Conservation (phyloP, 2,113 vertebrate genomes). For the Phyllostomus discolor region DNA sequence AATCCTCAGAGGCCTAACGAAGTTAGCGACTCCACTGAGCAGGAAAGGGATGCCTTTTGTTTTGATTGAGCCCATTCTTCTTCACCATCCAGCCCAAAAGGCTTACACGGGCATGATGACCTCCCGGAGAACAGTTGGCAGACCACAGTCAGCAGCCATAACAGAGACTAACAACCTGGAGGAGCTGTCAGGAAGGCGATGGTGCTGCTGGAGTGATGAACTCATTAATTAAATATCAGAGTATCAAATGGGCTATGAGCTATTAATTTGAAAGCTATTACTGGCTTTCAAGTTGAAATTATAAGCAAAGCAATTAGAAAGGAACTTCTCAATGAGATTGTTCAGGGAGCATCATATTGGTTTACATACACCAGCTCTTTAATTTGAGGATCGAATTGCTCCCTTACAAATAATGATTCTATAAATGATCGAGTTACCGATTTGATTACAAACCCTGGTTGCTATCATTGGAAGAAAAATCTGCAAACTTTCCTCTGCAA, state of each 20-base stretch:
- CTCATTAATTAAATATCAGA: conserved; percentile 76
- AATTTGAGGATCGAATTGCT: conserved; percentile 65
- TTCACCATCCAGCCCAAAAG: neutral
- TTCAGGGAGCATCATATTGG: conserved; percentile 50
- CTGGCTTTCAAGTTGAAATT: conserved; percentile 74
- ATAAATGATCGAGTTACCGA: conserved; percentile 56
- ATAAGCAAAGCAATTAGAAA: conserved; percentile 75
- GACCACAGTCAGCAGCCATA: conserved; percentile 42
- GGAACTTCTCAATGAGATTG: conserved; percentile 67
- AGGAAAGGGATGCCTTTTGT: neutral
- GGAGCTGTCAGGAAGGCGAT: conserved; percentile 50
- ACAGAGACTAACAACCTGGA: conserved; percentile 58
- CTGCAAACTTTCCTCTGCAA: neutral
- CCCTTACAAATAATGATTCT: conserved; percentile 69
- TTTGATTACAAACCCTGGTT: conserved; percentile 35
- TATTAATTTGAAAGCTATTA: conserved; percentile 72
- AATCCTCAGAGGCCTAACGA: neutral
- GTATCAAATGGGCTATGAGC: conserved; percentile 73
- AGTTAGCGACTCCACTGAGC: neutral
- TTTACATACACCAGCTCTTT: conserved; percentile 64
- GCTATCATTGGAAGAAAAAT: neutral
- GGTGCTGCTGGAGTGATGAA: conserved; percentile 59
- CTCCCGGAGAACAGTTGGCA: neutral
- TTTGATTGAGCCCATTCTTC: neutral
- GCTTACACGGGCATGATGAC: neutral